Percentiles rank a stretch among this genome's conserved stretches.
phyloP scores from a whole-genome alignment of 1,140 invertebrate species.

The Drosophila albomicans region DNA sequence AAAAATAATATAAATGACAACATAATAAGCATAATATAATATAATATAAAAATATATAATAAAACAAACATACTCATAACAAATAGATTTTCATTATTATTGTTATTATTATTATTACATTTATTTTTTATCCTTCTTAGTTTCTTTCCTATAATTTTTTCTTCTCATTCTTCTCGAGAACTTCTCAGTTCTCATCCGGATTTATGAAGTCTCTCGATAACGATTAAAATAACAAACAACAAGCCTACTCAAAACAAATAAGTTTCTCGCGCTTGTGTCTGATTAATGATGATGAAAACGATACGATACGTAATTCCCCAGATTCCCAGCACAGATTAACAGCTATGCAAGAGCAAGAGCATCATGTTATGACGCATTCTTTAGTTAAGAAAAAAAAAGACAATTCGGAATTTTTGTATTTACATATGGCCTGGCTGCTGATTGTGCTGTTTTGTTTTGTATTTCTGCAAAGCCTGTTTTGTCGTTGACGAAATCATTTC shows the following conservation, averaged over 20 bases:
- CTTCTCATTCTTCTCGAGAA: not conserved
- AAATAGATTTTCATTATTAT: no score
- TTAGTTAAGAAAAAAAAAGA: not conserved
- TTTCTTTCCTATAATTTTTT: not conserved
- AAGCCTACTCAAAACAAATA: conserved; percentile 9
- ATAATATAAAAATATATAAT: no score
- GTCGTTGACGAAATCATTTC: conserved; percentile 35
- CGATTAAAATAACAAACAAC: conserved; percentile 7
- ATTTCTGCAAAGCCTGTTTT: conserved; percentile 10
- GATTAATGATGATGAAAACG: conserved; percentile 27
- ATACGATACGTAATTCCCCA: conserved; percentile 10
- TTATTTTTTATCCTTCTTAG: not conserved
- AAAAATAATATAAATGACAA: no score
- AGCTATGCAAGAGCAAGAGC: not conserved
- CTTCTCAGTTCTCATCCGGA: not conserved
- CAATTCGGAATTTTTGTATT: conserved; percentile 27
- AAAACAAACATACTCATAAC: no score
- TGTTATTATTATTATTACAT: not conserved
- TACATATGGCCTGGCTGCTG: conserved; percentile 10
- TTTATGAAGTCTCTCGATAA: conserved; percentile 11
- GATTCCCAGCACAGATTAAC: conserved; percentile 18
- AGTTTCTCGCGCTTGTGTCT: not conserved
- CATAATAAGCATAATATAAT: no score
- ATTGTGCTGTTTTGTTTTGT: conserved; percentile 15
- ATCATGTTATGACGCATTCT: conserved; percentile 27